These are phyloP conservation scores for Timema podura DNA, from an alignment of 2,888 invertebrate species.

Conservation along the genomic window DNA sequence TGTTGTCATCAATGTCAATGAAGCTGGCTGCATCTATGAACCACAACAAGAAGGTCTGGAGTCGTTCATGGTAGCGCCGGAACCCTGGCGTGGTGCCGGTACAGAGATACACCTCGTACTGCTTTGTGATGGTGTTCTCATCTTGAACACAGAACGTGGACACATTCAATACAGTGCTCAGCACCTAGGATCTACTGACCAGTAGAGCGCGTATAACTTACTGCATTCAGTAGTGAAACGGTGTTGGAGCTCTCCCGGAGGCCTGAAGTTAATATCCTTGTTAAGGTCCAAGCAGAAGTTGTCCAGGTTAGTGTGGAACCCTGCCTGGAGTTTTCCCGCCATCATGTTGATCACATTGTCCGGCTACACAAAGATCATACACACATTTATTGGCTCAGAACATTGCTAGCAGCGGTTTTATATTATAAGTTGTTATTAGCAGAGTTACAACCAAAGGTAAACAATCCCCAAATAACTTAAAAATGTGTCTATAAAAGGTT, in stretches of 20 bases:
- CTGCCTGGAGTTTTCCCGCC: conserved; percentile 64
- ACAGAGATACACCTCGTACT: conserved; percentile 78
- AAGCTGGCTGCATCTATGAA: conserved; percentile 95
- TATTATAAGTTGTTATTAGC: too few relatives aligned
- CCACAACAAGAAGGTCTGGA: conserved; percentile 91
- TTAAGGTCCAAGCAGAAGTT: conserved; percentile 64
- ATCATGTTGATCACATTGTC: conserved; percentile 72
- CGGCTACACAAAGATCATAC: conserved; percentile 45
- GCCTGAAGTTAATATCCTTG: conserved; percentile 71
- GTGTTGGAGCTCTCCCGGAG: conserved; percentile 66
- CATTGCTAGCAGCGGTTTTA: too few relatives aligned
- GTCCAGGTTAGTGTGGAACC: conserved; percentile 67
- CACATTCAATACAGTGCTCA: neutral
- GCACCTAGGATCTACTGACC: neutral
- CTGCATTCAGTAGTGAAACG: conserved; percentile 46
- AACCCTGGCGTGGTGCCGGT: conserved; percentile 70
- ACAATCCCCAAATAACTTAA: too few relatives aligned
- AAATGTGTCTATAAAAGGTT: too few relatives aligned
- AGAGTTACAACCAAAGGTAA: too few relatives aligned
- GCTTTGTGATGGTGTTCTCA: conserved; percentile 38
- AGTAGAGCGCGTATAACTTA: neutral
- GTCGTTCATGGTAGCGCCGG: conserved; percentile 69
- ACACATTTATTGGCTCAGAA: too few relatives aligned
- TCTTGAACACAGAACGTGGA: conserved; percentile 34
- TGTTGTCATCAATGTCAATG: conserved; percentile 87